Percentiles rank a stretch among this genome's conserved stretches.
Evolutionary conservation across 2,113 vertebrate species (phyloP).

Genomic region (Puntigrus tetrazona): DNA sequence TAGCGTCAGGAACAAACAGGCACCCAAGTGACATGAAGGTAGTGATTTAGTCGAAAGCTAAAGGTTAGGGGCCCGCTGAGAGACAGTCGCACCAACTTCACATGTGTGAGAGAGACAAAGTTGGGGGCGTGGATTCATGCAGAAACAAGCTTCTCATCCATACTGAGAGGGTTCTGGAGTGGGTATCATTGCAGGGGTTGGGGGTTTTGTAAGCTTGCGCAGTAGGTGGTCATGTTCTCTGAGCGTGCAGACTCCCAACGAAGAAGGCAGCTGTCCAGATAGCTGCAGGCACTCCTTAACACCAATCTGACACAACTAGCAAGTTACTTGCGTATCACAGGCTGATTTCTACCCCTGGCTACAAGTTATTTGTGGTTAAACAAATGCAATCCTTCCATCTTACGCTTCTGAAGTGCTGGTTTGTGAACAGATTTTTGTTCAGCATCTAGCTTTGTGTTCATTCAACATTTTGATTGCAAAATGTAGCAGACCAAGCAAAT

Average conservation of each 20-base stretch:
- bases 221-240: conserved; percentile 40
- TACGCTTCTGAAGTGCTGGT: background rate
- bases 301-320: conserved; percentile 34
- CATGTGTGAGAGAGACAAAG: background rate
- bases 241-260: conserved; percentile 35
- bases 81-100: conserved; percentile 30
- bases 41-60: conserved; percentile 55
- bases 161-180: background rate
- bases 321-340: background rate
- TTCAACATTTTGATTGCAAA: background rate
- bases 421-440: background rate
- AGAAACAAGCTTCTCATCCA: conserved; percentile 21
- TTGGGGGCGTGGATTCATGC: conserved; percentile 11
- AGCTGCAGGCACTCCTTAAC: conserved; percentile 30
- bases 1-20: conserved; percentile 65
- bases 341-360: background rate
- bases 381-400: background rate
- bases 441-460: background rate
- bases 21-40: conserved; percentile 48
- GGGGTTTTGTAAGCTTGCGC: conserved; percentile 7
- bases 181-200: background rate
- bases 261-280: conserved; percentile 47
- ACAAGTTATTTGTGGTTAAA: background rate
- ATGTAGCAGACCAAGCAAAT: background rate
- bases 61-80: conserved; percentile 54